A percentile compares a stretch with the other conserved stretches of the same genome.
These are phyloP conservation scores for Polietes domitor DNA, from an alignment of 2,888 invertebrate species.

Conservation along the genomic window DNA sequence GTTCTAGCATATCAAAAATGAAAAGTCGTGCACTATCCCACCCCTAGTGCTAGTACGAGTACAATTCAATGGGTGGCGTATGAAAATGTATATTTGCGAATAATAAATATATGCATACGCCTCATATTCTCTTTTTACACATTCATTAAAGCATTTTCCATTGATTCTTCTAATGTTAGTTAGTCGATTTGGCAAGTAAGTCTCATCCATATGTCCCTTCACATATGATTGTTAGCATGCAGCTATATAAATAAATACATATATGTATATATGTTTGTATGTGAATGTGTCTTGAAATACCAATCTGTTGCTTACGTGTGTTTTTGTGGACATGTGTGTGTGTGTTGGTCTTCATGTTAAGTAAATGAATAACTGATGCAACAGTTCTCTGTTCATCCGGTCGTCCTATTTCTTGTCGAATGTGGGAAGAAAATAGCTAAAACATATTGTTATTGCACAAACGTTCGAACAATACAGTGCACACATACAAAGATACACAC, in stretches of 20 bases:
- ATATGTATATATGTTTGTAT: neutral
- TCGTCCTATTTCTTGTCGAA: slow-evolving; percentile 38
- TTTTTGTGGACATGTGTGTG: neutral
- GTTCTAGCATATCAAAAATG: no score
- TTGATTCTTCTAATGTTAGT: no score
- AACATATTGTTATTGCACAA: slow-evolving; percentile 39
- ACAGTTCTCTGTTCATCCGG: slow-evolving; percentile 27
- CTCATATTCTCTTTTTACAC: no score
- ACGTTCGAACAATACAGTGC: slow-evolving; percentile 28
- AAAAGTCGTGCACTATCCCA: no score
- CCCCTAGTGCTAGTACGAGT: no score
- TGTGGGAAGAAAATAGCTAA: slow-evolving; percentile 34
- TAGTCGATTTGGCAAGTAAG: neutral
- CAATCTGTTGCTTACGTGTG: neutral
- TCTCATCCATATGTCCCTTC: neutral
- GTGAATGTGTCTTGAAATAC: neutral
- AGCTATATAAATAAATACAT: no score
- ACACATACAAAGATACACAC: slow-evolving; percentile 22
- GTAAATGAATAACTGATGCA: slow-evolving; percentile 53
- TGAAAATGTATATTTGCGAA: no score
- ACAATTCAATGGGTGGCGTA: no score
- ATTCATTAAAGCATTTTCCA: no score
- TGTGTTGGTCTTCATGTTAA: neutral
- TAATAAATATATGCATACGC: no score
- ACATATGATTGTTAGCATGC: neutral